Percentiles rank a stretch among this genome's conserved stretches.
These are phyloP conservation scores for Zeuzera pyrina DNA, from an alignment of 2,888 invertebrate genomes.

Conservation along the genomic window DNA sequence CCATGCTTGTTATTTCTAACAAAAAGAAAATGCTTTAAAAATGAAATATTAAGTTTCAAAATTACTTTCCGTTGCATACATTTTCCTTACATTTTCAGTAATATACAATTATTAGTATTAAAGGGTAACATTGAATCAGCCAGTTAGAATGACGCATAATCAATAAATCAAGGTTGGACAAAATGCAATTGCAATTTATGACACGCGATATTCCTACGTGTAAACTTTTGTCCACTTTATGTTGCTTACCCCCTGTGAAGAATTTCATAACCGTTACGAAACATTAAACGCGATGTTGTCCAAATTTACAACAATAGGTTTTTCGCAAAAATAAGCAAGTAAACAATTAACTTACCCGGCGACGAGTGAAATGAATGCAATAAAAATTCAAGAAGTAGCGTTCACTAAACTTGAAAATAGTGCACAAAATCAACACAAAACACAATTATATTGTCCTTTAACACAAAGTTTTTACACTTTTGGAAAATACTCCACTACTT, in stretches of 20 bases:
- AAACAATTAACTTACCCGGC: slow-evolving; percentile 48
- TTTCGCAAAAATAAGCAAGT: slow-evolving; percentile 10
- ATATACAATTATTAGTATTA: no score
- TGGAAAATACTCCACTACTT: slow-evolving; percentile 8
- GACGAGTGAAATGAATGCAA: slow-evolving; percentile 36
- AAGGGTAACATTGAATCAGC: background rate
- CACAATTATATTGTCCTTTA: slow-evolving; percentile 9
- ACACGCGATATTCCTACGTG: slow-evolving; percentile 16
- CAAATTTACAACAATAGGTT: no score
- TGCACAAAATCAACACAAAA: slow-evolving; percentile 1
- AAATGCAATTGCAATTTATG: slow-evolving; percentile 39
- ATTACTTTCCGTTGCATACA: no score
- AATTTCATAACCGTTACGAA: no score
- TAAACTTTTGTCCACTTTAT: no score
- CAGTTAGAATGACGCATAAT: slow-evolving; percentile 24
- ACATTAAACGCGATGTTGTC: no score
- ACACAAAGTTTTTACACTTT: slow-evolving; percentile 5
- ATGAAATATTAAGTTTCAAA: no score
- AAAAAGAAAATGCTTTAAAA: no score
- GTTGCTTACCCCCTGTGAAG: no score
- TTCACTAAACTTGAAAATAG: slow-evolving; percentile 20
- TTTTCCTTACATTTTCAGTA: no score
- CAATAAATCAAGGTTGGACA: slow-evolving; percentile 43
- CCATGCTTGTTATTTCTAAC: no score
- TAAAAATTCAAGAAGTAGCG: slow-evolving; percentile 8